Percentiles rank a stretch among this genome's conserved stretches.
Conservation (phyloP, 2,113 vertebrate genomes). For the Circaetus cinerascens region DNA sequence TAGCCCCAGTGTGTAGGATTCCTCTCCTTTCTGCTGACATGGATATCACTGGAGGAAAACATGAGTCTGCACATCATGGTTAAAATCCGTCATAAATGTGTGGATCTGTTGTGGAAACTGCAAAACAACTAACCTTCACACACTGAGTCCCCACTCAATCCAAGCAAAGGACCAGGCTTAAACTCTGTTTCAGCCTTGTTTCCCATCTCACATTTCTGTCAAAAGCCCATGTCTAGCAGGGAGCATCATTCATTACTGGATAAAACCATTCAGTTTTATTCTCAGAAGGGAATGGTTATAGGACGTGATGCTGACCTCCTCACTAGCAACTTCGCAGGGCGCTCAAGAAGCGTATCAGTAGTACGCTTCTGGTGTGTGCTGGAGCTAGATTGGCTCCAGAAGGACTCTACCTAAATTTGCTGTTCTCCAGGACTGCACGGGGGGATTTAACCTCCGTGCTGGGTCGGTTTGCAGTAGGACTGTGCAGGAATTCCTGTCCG, state of each 20-base stretch:
- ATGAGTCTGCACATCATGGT: neutral
- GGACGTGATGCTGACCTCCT: neutral
- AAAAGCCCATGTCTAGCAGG: neutral
- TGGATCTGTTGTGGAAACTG: neutral
- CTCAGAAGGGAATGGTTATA: neutral
- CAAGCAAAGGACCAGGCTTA: neutral
- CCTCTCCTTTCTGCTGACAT: neutral
- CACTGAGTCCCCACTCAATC: neutral
- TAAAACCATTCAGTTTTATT: neutral
- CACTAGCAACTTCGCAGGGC: neutral
- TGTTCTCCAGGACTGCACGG: neutral
- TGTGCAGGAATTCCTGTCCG: neutral
- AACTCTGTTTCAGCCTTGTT: neutral
- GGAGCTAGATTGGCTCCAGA: neutral
- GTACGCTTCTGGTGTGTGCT: neutral
- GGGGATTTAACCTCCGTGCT: neutral
- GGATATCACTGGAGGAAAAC: neutral
- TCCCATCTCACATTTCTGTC: neutral
- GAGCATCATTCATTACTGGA: neutral
- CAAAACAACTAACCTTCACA: neutral
- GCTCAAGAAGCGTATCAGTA: neutral
- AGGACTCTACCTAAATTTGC: neutral
- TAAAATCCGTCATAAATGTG: neutral
- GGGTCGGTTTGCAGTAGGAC: fast-evolving
- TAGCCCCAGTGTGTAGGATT: neutral